Conservation (phyloP, 1,140 invertebrate genomes). For the Mylabris phalerata region DNA sequence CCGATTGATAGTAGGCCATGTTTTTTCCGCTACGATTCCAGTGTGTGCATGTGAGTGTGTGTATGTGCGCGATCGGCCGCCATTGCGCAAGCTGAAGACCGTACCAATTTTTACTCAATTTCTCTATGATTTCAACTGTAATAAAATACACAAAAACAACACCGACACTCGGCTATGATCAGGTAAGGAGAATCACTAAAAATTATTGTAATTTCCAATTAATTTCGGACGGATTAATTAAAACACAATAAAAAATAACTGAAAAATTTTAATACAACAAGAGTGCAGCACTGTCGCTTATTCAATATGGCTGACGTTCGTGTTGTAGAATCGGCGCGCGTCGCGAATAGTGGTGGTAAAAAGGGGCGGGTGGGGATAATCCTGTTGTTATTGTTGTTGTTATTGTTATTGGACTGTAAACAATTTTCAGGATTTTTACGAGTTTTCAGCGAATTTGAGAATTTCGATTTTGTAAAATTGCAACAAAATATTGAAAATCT, state of each 20-base stretch:
- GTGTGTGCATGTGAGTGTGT: too few species aligned
- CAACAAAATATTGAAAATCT: not conserved
- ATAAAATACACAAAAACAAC: not conserved
- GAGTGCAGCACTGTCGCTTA: slow-evolving; percentile 33
- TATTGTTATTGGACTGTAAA: not conserved
- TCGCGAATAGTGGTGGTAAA: not conserved
- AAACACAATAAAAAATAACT: not conserved
- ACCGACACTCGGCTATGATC: not conserved
- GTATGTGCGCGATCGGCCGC: not conserved
- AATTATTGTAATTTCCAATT: not conserved
- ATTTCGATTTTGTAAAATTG: too few species aligned
- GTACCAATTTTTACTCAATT: not conserved
- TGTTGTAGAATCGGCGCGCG: slow-evolving; percentile 16
- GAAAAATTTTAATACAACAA: slow-evolving; percentile 8
- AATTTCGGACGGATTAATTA: not conserved
- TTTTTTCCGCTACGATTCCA: not conserved
- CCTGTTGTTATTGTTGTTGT: slow-evolving; percentile 11
- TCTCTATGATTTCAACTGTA: not conserved
- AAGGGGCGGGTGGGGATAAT: not conserved
- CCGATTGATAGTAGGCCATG: slow-evolving; percentile 3
- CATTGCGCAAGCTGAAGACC: slow-evolving; percentile 8
- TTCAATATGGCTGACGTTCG: slow-evolving; percentile 34
- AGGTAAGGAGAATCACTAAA: not conserved
- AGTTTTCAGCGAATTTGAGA: not conserved
- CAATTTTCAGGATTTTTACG: not conserved